Evolutionary conservation across 92 coral and sea anemone genomes (phyloP).

Genomic region (Isaurus tuberculatus): DNA sequence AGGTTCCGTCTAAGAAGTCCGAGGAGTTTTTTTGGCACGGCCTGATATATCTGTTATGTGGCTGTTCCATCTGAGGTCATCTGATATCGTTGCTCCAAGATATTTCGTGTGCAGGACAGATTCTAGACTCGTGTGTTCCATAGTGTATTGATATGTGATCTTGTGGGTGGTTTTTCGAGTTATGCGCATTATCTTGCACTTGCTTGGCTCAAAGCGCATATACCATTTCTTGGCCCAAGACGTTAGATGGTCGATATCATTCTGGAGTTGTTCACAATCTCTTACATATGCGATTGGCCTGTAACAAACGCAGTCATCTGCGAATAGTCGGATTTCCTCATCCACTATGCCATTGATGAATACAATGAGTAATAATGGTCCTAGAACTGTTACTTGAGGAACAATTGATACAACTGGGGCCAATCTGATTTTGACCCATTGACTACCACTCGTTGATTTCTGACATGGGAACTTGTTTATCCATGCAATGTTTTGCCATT

Average conservation of each 20-base stretch:
- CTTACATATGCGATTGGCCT: too few relatives aligned
- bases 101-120: constrained; percentile 26
- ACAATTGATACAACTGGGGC: too few relatives aligned
- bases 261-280: too few relatives aligned
- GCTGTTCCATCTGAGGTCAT: constrained; percentile 6
- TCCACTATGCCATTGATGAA: background rate
- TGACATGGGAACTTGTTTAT: too few relatives aligned
- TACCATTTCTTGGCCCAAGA: background rate
- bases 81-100: constrained; percentile 12
- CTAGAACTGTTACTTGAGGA: too few relatives aligned
- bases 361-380: too few relatives aligned
- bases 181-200: too few relatives aligned
- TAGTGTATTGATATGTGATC: constrained; percentile 27
- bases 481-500: too few relatives aligned
- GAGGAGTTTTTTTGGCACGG: constrained; percentile 11
- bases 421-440: too few relatives aligned
- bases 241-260: too few relatives aligned
- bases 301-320: background rate
- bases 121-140: constrained; percentile 24
- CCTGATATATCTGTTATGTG: constrained; percentile 22
- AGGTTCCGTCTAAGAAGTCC: constrained; percentile 5
- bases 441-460: too few relatives aligned
- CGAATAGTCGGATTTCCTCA: background rate
- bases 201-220: background rate
- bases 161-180: background rate